Evolutionary conservation across 2,113 vertebrate species (phyloP), one percentile per base, ranked within the genome.

Genomic region (Cairina moschata): DNA sequence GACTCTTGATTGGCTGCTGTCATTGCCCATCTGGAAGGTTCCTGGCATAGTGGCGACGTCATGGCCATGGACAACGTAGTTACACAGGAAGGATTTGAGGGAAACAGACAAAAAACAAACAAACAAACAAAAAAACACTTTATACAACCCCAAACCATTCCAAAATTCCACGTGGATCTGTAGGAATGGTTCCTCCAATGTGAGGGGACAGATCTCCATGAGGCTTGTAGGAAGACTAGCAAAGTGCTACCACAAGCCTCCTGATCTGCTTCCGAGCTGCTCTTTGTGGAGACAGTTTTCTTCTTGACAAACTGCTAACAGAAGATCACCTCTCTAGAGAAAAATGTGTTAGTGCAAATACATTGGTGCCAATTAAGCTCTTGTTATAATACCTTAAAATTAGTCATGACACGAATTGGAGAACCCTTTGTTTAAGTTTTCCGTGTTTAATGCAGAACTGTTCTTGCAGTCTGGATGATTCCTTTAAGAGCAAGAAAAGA

Each of bases 11-110:
- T 54, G 52, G 42, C 44, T 55, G 25, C 14, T 60, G 38, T 13
- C 25, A 3, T 1, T 29, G 15, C 52, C 17, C 5, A 72, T 73
- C 83, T 25, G 16, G 38, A 93, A 86, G 25, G 29, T 50, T 83
- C 87, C 50, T 31, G 8, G 6, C 2, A 8, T 1, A 17, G 11
- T 1, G 0, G 0, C 9, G 6, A 32, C 22, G 7, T 1, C 17
- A 9, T 12, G 14, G 12, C 17, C 0, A 0, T 5, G 25, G 32
- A 25, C 4, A 5, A 20, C 7, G 10, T 9, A 2, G 13, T 22
- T 28, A 8, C n/a, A 36, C 17, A 6, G 8, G 21, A 15, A 15
- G 3, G 11, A 9, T 54, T 0, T 8, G 44, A 8, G 15, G 6
- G 16, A 5, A 48, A 48, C 17, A 48, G 20, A 50, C 6, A 56